Evolutionary conservation across 2,113 vertebrate genomes (phyloP), one percentile per base, ranked within the genome.

Genomic region (Xiphophorus hellerii): DNA sequence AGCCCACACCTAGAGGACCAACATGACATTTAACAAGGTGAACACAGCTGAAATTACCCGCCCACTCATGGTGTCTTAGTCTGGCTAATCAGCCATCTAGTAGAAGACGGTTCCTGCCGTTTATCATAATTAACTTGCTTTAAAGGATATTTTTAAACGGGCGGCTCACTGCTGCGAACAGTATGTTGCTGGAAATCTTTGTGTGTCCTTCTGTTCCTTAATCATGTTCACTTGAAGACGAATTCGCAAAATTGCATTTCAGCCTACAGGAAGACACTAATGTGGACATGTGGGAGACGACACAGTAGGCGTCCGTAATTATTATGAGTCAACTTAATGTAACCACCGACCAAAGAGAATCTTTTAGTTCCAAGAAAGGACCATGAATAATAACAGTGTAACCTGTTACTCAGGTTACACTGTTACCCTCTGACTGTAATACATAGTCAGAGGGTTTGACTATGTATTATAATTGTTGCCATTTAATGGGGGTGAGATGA

Each of bases 1-100:
- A 72, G 96, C 96, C 97, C 97, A 99, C 66, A 99, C 97, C 97
- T 99, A 87, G 5, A 86, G 76, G 62, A 84, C 13, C 80, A 71
- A 74, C 29, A 51, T 77, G 77, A 78, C 68, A 84, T 84, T 86
- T 75, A 80, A 72, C 39, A 80, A 22, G 48, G 48, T 22, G 74
- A 73, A 63, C 74, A 83, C 33, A 31, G 78, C 70, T 64, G 39
- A 70, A 75, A 77, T 87, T 44, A 77, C 66, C 83, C 73, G 1
- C 81, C 77, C 75, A 79, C 72, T 66, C 69, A 0, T 3, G 1
- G 0, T 31, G 37, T 68, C 66, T 74, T 65, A 76, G 39, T 65
- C 58, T 70, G 14, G 25, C 73, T 77, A 77, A 87, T 78, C 28
- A 3, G 25, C 64, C 28, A 33, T 73, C 39, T 69, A 51, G 72